Base-by-base conservation (phyloP, 2,888 invertebrate genomes). In the Mystacides longicornis region DNA sequence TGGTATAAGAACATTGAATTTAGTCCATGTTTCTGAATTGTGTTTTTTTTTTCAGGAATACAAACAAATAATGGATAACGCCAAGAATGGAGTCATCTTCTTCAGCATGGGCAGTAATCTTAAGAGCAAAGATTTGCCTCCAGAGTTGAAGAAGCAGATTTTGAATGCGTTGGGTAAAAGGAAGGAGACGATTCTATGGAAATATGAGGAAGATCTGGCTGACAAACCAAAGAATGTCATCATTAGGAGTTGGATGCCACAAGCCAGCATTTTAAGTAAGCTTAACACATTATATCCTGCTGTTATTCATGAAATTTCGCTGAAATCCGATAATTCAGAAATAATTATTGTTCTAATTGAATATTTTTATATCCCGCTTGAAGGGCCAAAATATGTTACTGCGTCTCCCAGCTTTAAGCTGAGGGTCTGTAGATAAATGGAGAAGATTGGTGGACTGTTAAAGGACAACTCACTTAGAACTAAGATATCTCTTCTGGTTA, bases 61-160 rank as follows among this genome's bases (percentile, higher is more conserved):
- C 1, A 65, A 74, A 64, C 67, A 67, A 51, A 63, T 72, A 14
- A 64, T 78, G 64, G 72, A 77, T 50, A 64, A 64, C 3, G 67
- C 77, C 0, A 69, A 69, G 54, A 51, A 75, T 51, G 78, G 79
- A 1, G 71, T 74, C 0, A 70, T 79, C 42, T 75, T 71, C 65
- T 78, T 79, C 63, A 78, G 77, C 54, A 67, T 79, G 70, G 79
- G 79, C 0, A 71, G 75, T 0, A 71, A 69, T 33, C 53, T 76
- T 9, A 68, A 66, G 46, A 71, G 72, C 49, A 68, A 66, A 16
- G 62, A 65, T 1, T 65, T 77, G 58, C 71, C 75, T 0, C 65
- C 67, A 0, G 62, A 67, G 20, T 55, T 69, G 1, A 71, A 69
- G 55, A 58, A 55, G 3, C 64, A 63, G 0, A 59, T 79, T 11